These are phyloP conservation scores for Dicerorhinus sumatrensis DNA, from an alignment of 2,113 vertebrate species.

Conservation along the genomic window DNA sequence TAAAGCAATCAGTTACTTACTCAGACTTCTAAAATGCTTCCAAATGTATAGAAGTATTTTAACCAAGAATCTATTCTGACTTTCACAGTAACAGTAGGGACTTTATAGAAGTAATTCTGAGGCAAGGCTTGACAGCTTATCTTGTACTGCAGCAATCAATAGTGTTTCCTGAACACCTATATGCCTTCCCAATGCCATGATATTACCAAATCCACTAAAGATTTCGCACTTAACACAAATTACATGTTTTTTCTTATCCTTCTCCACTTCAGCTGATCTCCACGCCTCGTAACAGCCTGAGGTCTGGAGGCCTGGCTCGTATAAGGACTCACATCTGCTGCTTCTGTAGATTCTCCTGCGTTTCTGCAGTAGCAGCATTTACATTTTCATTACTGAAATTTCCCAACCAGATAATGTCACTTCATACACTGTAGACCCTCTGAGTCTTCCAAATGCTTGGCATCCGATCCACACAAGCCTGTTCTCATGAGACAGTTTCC, in stretches of 20 bases:
- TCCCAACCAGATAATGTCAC: constrained; percentile 71
- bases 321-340: constrained; percentile 42
- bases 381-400: constrained; percentile 73
- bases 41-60: constrained; percentile 39
- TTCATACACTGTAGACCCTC: constrained; percentile 33
- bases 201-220: constrained; percentile 37
- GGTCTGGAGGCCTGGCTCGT: constrained; percentile 64
- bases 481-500: constrained; percentile 48
- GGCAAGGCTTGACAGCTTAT: background rate
- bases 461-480: background rate
- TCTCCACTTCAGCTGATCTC: constrained; percentile 58
- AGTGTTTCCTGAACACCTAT: constrained; percentile 19
- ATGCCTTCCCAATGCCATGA: background rate
- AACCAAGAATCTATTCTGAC: background rate
- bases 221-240: constrained; percentile 47
- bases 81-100: background rate
- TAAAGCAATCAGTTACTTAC: background rate
- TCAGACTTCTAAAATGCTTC: constrained; percentile 7
- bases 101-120: constrained; percentile 22
- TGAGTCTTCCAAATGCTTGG: constrained; percentile 61
- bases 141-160: background rate
- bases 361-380: constrained; percentile 70
- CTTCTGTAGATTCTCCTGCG: constrained; percentile 37
- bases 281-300: background rate
- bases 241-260: background rate